Conservation (phyloP, 2,113 vertebrate species). For the Ptyas mucosa region DNA sequence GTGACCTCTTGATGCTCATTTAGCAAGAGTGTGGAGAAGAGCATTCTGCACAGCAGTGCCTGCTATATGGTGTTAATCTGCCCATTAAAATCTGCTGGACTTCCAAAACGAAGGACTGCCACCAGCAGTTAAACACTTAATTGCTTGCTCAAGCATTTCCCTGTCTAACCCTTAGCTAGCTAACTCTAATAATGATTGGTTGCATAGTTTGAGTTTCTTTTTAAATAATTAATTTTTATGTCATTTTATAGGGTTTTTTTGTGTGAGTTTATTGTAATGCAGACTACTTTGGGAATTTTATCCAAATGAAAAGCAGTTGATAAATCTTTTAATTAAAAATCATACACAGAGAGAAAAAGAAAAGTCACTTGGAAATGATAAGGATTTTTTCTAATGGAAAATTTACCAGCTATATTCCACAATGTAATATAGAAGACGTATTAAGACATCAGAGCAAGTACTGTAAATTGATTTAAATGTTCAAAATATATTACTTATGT, state of each 20-base stretch:
- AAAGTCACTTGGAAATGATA: neutral
- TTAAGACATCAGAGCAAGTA: neutral
- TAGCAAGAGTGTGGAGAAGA: neutral
- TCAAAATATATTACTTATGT: neutral
- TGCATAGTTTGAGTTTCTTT: neutral
- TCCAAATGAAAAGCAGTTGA: neutral
- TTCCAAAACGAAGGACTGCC: neutral
- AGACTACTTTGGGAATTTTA: neutral
- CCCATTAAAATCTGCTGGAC: neutral
- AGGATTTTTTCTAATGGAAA: neutral
- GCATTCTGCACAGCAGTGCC: neutral
- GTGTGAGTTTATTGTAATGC: neutral
- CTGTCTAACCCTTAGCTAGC: neutral
- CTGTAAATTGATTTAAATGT: neutral
- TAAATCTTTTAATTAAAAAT: neutral
- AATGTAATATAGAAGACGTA: neutral
- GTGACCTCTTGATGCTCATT: neutral
- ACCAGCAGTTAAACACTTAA: neutral
- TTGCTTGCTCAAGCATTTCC: neutral
- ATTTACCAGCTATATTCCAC: neutral
- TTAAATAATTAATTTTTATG: neutral
- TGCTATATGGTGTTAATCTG: neutral
- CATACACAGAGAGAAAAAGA: neutral
- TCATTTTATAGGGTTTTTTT: neutral
- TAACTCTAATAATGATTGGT: neutral